A percentile compares a stretch with the other conserved stretches of the same genome.
phyloP scores from a whole-genome alignment of 2,113 vertebrate species.

The Melanocharis versteri region DNA sequence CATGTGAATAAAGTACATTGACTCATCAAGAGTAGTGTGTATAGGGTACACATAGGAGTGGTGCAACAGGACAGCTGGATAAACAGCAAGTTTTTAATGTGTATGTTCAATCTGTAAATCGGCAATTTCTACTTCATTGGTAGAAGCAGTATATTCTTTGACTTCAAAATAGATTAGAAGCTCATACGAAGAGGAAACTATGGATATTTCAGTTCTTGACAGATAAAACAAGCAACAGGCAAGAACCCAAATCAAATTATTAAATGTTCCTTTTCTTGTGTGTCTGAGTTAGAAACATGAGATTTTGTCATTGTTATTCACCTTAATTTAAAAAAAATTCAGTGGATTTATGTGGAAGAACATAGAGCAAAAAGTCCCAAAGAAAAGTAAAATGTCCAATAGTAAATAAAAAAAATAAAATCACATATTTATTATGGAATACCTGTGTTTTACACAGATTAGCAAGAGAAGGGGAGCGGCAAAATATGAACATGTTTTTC shows the following conservation, averaged over 20 bases:
- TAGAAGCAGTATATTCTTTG: neutral
- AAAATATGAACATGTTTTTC: neutral
- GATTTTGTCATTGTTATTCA: neutral
- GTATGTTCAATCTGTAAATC: neutral
- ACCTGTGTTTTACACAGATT: neutral
- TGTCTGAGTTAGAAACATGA: neutral
- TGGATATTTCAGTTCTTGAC: neutral
- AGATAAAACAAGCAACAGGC: neutral
- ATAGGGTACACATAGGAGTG: neutral
- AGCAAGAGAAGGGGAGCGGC: fast-evolving
- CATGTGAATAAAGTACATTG: neutral
- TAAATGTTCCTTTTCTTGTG: neutral
- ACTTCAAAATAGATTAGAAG: neutral
- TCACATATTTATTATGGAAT: neutral
- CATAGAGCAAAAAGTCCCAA: neutral
- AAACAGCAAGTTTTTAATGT: neutral
- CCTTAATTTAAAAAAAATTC: neutral
- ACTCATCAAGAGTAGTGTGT: neutral
- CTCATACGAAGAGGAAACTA: neutral
- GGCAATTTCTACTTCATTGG: neutral
- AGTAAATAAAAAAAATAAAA: neutral
- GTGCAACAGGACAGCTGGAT: neutral
- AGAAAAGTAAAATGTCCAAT: neutral
- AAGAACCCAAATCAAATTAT: neutral
- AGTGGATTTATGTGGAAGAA: neutral